phyloP scores from a whole-genome alignment of 1,140 invertebrate species.

The Paraescarpia echinospica region DNA sequence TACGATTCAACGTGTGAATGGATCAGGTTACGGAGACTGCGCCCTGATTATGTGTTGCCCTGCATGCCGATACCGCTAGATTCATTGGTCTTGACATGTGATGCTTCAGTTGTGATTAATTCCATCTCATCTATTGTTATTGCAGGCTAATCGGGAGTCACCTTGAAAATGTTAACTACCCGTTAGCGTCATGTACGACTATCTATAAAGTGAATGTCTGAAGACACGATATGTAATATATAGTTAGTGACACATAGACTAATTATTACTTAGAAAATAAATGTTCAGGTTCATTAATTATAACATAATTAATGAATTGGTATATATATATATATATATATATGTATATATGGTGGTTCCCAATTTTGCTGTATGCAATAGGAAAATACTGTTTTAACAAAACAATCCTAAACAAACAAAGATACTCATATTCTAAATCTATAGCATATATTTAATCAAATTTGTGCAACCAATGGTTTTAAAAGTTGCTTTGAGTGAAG shows the following conservation, averaged over 20 bases:
- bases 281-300: not conserved
- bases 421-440: no score
- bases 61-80: not conserved
- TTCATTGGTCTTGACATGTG: not conserved
- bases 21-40: not conserved
- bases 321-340: no score
- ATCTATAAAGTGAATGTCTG: not conserved
- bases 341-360: no score
- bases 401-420: no score
- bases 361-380: no score
- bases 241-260: not conserved
- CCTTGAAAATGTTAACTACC: not conserved
- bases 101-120: not conserved
- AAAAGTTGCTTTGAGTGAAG: no score
- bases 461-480: no score
- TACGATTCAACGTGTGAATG: not conserved
- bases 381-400: no score
- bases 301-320: no score
- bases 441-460: no score
- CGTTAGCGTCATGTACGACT: not conserved
- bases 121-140: not conserved
- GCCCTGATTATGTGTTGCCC: not conserved
- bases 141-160: not conserved
- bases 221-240: not conserved
- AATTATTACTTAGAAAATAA: not conserved